Conservation (phyloP, 92 coral and sea anemone species). For the Zoanthus sociatus region DNA sequence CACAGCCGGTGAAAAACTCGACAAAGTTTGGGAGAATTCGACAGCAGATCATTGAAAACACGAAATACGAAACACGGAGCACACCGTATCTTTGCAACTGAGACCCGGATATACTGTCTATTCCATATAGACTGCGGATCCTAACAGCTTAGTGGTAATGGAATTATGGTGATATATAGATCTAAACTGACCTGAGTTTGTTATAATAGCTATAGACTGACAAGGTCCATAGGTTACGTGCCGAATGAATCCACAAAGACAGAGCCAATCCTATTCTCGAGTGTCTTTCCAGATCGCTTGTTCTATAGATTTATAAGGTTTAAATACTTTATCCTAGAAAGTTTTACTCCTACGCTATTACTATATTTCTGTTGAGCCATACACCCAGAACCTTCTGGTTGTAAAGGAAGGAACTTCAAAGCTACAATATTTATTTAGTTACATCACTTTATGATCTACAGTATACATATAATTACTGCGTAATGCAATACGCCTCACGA, state of each 20-base stretch:
- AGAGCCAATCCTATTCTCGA: not conserved
- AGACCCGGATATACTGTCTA: too few species aligned
- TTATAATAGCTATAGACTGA: too few species aligned
- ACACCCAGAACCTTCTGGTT: constrained; percentile 7
- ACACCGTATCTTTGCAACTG: too few species aligned
- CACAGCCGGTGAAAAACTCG: too few species aligned
- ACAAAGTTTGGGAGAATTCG: too few species aligned
- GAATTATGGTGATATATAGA: too few species aligned
- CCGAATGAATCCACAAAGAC: not conserved
- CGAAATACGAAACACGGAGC: too few species aligned
- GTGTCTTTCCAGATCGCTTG: not conserved
- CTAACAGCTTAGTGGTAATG: too few species aligned
- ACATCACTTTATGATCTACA: constrained; percentile 23
- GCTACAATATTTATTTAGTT: constrained; percentile 20
- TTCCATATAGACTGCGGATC: too few species aligned
- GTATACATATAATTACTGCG: constrained; percentile 13
- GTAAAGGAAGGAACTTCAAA: not conserved
- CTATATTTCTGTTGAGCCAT: not conserved
- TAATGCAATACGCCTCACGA: constrained; percentile 9
- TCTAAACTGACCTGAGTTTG: too few species aligned
- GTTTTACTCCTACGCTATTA: not conserved
- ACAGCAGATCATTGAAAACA: too few species aligned
- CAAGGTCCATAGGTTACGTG: too few species aligned
- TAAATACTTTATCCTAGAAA: not conserved
- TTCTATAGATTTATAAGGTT: not conserved